These are phyloP conservation scores for Rhinogobio ventralis DNA, from an alignment of 2,797 vertebrate species.

Conservation along the genomic window DNA sequence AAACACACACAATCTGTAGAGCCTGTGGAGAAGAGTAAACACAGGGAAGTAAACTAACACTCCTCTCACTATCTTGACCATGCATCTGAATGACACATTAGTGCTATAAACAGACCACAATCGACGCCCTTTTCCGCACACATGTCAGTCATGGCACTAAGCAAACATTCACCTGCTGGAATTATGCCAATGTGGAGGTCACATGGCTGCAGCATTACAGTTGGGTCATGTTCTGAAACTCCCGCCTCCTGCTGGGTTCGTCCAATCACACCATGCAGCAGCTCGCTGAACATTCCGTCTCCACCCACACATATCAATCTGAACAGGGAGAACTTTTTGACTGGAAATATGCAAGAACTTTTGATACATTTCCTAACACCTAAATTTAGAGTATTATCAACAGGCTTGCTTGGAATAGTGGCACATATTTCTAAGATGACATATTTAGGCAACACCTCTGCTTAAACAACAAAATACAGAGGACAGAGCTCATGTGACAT, in stretches of 20 bases:
- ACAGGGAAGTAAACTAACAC: conserved; percentile 24
- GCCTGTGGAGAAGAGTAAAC: conserved; percentile 65
- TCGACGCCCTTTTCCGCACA: conserved; percentile 5
- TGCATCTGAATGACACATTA: conserved; percentile 5
- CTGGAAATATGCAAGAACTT: not conserved
- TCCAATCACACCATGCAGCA: conserved; percentile 84
- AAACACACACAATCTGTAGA: conserved; percentile 86
- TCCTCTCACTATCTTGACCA: not conserved
- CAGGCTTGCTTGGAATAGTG: not conserved
- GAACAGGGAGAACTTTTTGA: conserved; percentile 56
- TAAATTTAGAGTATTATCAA: not conserved
- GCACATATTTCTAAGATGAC: not conserved
- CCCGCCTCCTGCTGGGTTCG: conserved; percentile 83
- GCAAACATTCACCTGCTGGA: conserved; percentile 78
- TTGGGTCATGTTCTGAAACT: conserved; percentile 76
- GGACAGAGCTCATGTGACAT: conserved; percentile 2
- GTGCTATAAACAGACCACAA: conserved; percentile 8
- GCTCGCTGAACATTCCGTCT: conserved; percentile 87
- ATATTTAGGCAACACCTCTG: conserved; percentile 17
- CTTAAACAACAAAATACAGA: conserved; percentile 5
- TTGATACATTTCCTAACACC: not conserved
- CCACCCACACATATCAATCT: conserved; percentile 88
- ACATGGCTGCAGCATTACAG: conserved; percentile 76
- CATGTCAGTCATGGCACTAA: not conserved
- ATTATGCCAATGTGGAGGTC: conserved; percentile 86